Base-by-base conservation (phyloP, 1,140 invertebrate species). In the Odontomachus brunneus region DNA sequence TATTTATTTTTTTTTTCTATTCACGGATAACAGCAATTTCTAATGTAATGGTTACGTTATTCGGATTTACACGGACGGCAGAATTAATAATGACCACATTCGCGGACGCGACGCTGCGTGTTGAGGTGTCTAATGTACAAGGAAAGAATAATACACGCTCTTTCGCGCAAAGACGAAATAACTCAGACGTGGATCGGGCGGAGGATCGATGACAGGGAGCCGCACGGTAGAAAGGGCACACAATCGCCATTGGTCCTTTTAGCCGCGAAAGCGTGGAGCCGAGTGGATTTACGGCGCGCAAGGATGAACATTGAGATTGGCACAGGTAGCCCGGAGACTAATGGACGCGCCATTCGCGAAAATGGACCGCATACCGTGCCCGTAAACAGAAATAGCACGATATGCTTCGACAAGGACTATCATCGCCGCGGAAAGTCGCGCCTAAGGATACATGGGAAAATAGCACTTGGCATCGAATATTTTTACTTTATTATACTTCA, bases 271-370 rank as follows among this genome's bases (percentile, higher is more conserved):
- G 72, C 67, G 19, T 72, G 33, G 62, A 75, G 59, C 38, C 72
- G 55, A 83, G 84, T 89, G 63, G 85, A 87, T 88, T 87, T 87
- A 84, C 69, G 72, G 69, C 38, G 38, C 48, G 24, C 53, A 48
- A 81, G 82, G 82, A 84, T 48, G 82, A 89, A 81, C 84, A 85
- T 80, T 82, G 84, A 89, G 73, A 89, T 89, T 89, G 73, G 67
- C 60, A 15, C 44, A 22, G 55, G 57, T 49, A 84, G 51, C 24
- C 29, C 33, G 87, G 59, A 84, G 88, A 89, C 85, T 87, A 87
- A 89, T 89, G 87, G 73, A 83, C 48, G 73, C 69, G 51, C 65
- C 74, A 62, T 62, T 55, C 53, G 55, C 29, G 38, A 55, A 89
- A 89, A 87, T 83, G 76, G 78, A 62, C 62, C 29, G 57, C 57